phyloP scores from a whole-genome alignment of 2,888 invertebrate species.

The Linyphia triangularis region DNA sequence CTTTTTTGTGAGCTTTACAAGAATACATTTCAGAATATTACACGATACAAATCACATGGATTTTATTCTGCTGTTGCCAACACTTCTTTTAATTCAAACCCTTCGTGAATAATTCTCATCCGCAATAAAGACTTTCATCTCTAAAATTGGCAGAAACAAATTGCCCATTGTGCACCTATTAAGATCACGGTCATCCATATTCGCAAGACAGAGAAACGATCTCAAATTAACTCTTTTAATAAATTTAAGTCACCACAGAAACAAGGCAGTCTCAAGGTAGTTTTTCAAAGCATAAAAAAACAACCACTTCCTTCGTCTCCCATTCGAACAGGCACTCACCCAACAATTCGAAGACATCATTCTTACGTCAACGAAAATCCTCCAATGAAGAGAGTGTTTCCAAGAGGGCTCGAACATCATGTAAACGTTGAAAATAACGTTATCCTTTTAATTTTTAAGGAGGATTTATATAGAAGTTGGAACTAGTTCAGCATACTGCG shows the following conservation, averaged over 20 bases:
- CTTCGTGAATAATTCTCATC: no score
- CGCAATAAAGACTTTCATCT: no score
- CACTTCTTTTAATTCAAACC: no score
- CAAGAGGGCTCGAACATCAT: constrained; percentile 22
- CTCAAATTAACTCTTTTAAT: constrained; percentile 13
- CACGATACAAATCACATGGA: no score
- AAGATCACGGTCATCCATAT: constrained; percentile 14
- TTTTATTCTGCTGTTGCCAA: no score
- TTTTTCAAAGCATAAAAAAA: constrained; percentile 3
- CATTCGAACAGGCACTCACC: constrained; percentile 5
- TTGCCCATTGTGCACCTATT: neutral
- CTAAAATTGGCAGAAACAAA: neutral
- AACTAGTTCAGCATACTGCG: no score
- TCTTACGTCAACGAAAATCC: constrained; percentile 13
- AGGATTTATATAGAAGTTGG: no score
- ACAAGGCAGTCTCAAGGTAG: constrained; percentile 30
- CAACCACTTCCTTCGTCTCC: neutral
- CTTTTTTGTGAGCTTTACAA: no score
- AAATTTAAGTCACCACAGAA: constrained; percentile 47
- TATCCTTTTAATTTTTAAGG: no score
- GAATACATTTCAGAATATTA: no score
- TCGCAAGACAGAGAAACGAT: constrained; percentile 1
- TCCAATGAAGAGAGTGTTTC: constrained; percentile 11
- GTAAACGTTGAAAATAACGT: neutral
- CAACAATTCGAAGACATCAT: constrained; percentile 52